phyloP scores from a whole-genome alignment of 2,113 vertebrate species.

The Heterocephalus glaber region DNA sequence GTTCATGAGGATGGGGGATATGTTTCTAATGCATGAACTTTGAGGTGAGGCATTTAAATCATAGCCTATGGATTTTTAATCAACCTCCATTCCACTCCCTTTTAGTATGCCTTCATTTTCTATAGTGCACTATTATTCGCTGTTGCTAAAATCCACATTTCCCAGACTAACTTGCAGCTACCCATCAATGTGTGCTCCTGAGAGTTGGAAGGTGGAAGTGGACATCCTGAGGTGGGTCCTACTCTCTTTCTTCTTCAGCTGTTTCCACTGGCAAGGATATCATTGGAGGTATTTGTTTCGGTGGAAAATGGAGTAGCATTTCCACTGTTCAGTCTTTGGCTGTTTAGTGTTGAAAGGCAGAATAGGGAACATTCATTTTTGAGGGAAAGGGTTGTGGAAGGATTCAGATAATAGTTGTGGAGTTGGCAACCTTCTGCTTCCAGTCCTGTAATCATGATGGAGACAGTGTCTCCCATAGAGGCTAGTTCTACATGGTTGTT shows the following conservation, averaged over 20 bases:
- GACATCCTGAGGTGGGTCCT: not conserved
- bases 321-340: not conserved
- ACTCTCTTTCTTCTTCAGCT: not conserved
- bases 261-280: not conserved
- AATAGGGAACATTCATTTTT: not conserved
- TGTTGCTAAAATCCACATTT: not conserved
- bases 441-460: not conserved
- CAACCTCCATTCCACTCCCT: not conserved
- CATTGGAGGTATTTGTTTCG: not conserved
- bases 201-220: not conserved
- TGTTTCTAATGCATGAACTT: not conserved
- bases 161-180: not conserved
- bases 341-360: not conserved
- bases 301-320: not conserved
- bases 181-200: not conserved
- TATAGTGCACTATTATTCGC: not conserved
- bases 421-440: not conserved
- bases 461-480: not conserved
- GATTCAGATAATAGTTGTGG: too few species aligned
- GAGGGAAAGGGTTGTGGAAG: not conserved
- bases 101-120: not conserved
- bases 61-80: not conserved
- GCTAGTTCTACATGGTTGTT: not conserved
- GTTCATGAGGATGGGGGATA: not conserved
- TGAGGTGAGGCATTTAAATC: not conserved